A percentile compares a stretch with the other conserved stretches of the same genome.
Evolutionary conservation across 2,113 vertebrate genomes (phyloP).

Genomic region (Lichenostomus cassidix): DNA sequence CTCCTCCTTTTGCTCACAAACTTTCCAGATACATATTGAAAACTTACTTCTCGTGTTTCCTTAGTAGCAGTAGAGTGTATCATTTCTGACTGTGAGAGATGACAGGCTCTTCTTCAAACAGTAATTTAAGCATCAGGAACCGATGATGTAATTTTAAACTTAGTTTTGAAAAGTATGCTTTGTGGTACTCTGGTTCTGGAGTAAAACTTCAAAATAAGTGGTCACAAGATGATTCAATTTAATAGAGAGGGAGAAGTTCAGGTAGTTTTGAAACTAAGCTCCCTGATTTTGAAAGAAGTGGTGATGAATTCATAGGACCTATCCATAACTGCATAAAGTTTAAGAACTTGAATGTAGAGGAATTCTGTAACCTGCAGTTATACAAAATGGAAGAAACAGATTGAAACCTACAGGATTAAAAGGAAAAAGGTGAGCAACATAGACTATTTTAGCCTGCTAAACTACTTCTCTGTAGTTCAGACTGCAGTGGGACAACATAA

Average conservation of each 20-base stretch:
- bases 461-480: not conserved
- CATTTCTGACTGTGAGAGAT: not conserved
- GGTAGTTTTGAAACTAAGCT: not conserved
- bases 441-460: not conserved
- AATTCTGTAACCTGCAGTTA: not conserved
- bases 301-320: not conserved
- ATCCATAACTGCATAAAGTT: not conserved
- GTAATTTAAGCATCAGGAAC: not conserved
- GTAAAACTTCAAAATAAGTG: not conserved
- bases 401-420: not conserved
- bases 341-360: not conserved
- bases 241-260: not conserved
- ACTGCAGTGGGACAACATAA: not conserved
- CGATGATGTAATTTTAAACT: not conserved
- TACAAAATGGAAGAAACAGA: not conserved
- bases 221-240: not conserved
- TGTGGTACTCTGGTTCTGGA: not conserved
- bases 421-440: not conserved
- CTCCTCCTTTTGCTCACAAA: not conserved
- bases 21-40: not conserved
- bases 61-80: not conserved
- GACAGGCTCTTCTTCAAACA: not conserved
- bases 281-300: not conserved
- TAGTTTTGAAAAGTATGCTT: not conserved
- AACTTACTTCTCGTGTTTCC: not conserved